Base-by-base conservation (phyloP, 2,797 vertebrate species). In the Channa striata region DNA sequence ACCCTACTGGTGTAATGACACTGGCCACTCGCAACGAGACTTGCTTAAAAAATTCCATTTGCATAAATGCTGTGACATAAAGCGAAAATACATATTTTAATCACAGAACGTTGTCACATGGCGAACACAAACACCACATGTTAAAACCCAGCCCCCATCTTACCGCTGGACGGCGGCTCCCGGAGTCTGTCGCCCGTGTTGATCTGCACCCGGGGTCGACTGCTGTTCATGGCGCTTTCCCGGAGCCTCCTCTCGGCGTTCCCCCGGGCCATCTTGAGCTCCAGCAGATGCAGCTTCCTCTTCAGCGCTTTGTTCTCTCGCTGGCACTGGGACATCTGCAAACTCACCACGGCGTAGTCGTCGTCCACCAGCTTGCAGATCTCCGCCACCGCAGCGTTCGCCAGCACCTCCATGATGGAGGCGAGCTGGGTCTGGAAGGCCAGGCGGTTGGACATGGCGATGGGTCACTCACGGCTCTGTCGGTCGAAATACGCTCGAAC, bases 341-440 rank as follows among this genome's bases (percentile, higher is more conserved):
- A 36, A 33, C 85, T 92, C 43, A 94, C 90, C 47, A 94, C 85
- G 12, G 94, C 93, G 11, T 91, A 94, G 64, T 94, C 93, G 50
- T 94, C 94, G 81, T 95, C 94, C 42, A 95, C 93, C 40, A 95
- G 91, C 37, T 95, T 94, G 19, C 93, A 94, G 68, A 95, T 95
- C 81, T 95, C 94, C 10, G 92, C 93, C 74, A 95, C 93, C 0
- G 94, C 94, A 1, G 93, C 92, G 39, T 95, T 95, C 3, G 93
- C 93, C 39, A 95, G 80, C 0, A 93, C 93, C 90, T 95, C 94
- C 93, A 95, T 94, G 74, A 95, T 94, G 89, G 93, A 95, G 68
- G 94, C 94, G 51, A 95, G 85, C 91, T 94, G 94, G 5, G 93
- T 94, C 83, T 94, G 94, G 59, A 95, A 94, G 67, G 93, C 91